Base-by-base conservation (phyloP, 1,140 invertebrate species). In the Platyscapa corneri region DNA sequence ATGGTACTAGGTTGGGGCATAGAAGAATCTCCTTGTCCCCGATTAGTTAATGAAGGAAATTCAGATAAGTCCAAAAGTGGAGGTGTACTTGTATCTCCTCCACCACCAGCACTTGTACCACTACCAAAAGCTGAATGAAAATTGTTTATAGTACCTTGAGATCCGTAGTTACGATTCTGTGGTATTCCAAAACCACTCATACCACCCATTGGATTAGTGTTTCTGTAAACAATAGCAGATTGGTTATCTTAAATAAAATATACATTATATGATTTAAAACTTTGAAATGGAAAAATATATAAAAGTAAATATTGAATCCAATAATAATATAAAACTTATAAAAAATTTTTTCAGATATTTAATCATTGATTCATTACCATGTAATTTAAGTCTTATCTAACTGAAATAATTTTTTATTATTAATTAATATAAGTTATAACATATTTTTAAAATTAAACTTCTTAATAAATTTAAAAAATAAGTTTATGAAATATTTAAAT, bases 21-120 rank as follows among this genome's bases (percentile, higher is more conserved):
- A 91, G 95, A 96, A 91, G 95, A 96, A 94, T 96, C 96, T 93
- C 96, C 95, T 89, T 95, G 95, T 93, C 96, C 95, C 91, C 96
- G 95, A 92, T 96, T 96, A 88, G 97, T 98, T 90, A 98, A 94
- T 86, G 97, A 98, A 87, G 97, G 97, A 93, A 98, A 98, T 93
- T 98, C 97, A 88, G 97, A 97, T 82, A 97, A 95, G 94, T 98
- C 97, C 88, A 98, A 94, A 83, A 97, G 94, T 84, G 97, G 96
- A 74, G 97, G 97, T 90, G 96, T 97, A 90, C 95, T 96, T 89
- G 95, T 95, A 89, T 96, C 96, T 80, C 95, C 96, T 85, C 93
- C 93, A 39, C 93, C 94, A 86, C 92, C 93, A 75, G 94, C 96
- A 85, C 93, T 93, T 30, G 93, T 93, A 83, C 91, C 92, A 87